A percentile compares a stretch with the other conserved stretches of the same genome.
phyloP scores from a whole-genome alignment of 2,888 invertebrate genomes.

The Hybos culiciformis region DNA sequence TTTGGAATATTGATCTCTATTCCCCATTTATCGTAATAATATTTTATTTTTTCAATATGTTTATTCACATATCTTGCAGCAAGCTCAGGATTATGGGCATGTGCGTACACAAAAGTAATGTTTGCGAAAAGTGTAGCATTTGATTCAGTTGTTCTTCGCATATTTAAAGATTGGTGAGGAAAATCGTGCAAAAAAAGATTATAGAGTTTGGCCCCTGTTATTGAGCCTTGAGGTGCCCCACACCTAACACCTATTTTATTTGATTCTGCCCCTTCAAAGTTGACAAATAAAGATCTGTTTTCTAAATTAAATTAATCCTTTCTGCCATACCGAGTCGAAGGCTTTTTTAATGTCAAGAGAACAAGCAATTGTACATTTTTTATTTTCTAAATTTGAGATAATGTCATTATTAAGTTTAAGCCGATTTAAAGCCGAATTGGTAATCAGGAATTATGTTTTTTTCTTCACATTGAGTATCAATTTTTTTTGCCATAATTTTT shows the following conservation, averaged over 20 bases:
- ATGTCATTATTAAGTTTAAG: conserved; percentile 11
- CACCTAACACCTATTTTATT: neutral
- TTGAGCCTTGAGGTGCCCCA: conserved; percentile 5
- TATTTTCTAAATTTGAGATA: conserved; percentile 2
- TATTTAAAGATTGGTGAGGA: neutral
- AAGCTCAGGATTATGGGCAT: neutral
- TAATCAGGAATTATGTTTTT: neutral
- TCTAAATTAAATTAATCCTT: neutral
- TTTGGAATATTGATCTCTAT: neutral
- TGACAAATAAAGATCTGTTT: neutral
- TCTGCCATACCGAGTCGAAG: conserved; percentile 7
- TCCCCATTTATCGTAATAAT: neutral
- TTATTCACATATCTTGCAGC: neutral
- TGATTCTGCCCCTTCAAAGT: neutral
- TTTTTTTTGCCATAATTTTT: neutral
- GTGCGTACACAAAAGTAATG: neutral
- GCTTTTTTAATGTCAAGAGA: conserved; percentile 8
- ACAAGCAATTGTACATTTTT: conserved; percentile 8
- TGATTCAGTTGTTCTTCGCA: neutral
- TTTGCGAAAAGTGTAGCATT: neutral
- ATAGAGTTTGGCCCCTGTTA: conserved; percentile 2
- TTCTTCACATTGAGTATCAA: neutral
- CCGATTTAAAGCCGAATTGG: neutral
- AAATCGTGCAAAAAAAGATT: conserved; percentile 5
- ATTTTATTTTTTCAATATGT: neutral